These are phyloP conservation scores for Diploptera punctata DNA, from an alignment of 2,888 invertebrate species.

Conservation along the genomic window DNA sequence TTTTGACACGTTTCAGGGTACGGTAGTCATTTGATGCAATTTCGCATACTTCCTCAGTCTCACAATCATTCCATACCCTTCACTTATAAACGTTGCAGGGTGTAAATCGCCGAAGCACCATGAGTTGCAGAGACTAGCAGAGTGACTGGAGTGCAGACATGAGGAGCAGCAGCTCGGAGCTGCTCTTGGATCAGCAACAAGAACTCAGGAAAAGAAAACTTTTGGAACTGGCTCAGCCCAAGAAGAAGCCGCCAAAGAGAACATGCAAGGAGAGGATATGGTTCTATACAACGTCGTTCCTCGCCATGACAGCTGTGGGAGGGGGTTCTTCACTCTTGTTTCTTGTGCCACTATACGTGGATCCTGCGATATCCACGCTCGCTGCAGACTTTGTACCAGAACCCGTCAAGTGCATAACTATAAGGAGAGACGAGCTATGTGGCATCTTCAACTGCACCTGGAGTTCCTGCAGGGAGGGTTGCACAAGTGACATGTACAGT, in stretches of 20 bases:
- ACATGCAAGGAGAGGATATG: conserved; percentile 71
- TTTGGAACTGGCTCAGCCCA: conserved; percentile 61
- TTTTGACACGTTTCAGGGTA: too few relatives aligned
- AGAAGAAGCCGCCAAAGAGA: conserved; percentile 57
- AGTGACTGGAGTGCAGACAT: too few relatives aligned
- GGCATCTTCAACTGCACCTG: conserved; percentile 81
- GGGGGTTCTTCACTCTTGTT: conserved; percentile 76
- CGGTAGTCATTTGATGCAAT: too few relatives aligned
- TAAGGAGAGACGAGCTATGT: conserved; percentile 70
- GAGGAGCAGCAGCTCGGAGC: conserved; percentile 80
- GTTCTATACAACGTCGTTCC: conserved; percentile 73
- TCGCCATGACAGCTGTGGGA: conserved; percentile 73
- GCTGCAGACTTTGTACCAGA: conserved; percentile 72
- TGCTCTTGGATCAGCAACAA: conserved; percentile 77
- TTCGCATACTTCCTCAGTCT: too few relatives aligned
- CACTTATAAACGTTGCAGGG: too few relatives aligned
- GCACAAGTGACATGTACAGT: conserved; percentile 77
- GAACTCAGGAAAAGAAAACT: conserved; percentile 69
- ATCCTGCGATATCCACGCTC: conserved; percentile 67
- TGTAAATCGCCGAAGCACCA: too few relatives aligned
- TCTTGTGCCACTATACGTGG: conserved; percentile 75
- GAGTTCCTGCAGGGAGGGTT: conserved; percentile 82
- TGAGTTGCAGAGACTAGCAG: too few relatives aligned
- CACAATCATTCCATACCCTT: too few relatives aligned
- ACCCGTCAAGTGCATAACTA: conserved; percentile 76